These are phyloP conservation scores for Loripinus fragilis DNA, from an alignment of 2,888 invertebrate genomes.

Conservation along the genomic window DNA sequence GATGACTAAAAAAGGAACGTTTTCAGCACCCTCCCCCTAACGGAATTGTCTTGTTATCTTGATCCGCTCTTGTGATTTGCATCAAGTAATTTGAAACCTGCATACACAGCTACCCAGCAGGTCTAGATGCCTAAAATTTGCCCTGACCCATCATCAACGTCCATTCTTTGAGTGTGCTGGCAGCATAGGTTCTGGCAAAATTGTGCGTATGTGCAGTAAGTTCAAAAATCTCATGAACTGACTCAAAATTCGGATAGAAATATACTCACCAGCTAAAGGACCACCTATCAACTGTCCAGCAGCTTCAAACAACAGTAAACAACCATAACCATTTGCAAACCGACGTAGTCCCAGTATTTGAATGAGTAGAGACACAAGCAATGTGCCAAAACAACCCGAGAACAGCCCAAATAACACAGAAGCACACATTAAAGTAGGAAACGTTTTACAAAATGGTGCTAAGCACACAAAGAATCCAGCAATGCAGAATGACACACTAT, in stretches of 20 bases:
- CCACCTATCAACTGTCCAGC: constrained; percentile 68
- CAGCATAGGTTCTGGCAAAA: no score
- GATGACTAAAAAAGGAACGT: no score
- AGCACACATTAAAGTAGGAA: constrained; percentile 49
- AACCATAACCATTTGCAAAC: constrained; percentile 69
- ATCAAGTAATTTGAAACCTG: no score
- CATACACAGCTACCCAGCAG: no score
- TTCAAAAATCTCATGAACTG: no score
- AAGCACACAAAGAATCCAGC: constrained; percentile 60
- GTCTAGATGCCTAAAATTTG: no score
- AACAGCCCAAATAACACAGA: constrained; percentile 65
- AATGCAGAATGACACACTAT: constrained; percentile 54
- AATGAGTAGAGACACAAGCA: constrained; percentile 61
- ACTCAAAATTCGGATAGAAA: background rate
- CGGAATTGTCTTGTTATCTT: no score
- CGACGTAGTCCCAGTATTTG: constrained; percentile 61
- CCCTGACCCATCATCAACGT: no score
- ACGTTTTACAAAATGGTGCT: constrained; percentile 49
- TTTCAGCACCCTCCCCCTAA: no score
- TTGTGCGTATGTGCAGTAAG: no score
- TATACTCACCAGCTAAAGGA: constrained; percentile 64
- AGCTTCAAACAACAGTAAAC: constrained; percentile 64
- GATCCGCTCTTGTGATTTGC: no score
- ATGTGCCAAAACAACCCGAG: constrained; percentile 64
- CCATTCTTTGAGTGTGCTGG: no score